These are phyloP conservation scores for Himalopsyche tibetana DNA, from an alignment of 2,888 invertebrate genomes.

Conservation along the genomic window DNA sequence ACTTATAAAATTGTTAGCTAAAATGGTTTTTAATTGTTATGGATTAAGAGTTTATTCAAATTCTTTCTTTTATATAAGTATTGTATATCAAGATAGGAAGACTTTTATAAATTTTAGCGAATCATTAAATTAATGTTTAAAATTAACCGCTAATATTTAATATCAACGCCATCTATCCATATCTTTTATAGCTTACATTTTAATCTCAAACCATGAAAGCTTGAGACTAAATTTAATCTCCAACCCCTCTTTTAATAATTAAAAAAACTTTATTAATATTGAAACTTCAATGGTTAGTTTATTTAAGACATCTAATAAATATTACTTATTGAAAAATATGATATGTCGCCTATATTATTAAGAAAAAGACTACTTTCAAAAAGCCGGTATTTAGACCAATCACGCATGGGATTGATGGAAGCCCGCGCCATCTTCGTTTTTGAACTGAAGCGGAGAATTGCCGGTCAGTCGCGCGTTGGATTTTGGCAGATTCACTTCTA, in stretches of 20 bases:
- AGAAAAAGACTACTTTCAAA: constrained; percentile 48
- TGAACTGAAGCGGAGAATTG: constrained; percentile 84
- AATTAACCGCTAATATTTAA: not conserved
- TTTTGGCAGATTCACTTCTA: constrained; percentile 77
- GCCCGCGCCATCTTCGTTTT: constrained; percentile 90
- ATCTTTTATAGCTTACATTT: constrained; percentile 13
- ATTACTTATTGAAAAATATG: constrained; percentile 36
- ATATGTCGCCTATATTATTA: not conserved
- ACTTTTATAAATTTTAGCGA: not conserved
- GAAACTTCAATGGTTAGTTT: not conserved
- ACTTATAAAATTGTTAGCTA: no score
- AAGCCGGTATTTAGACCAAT: constrained; percentile 69
- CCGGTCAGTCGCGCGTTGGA: constrained; percentile 84
- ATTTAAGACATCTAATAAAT: constrained; percentile 18
- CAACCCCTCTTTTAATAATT: constrained; percentile 76
- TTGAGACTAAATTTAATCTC: constrained; percentile 73
- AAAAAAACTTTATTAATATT: not conserved
- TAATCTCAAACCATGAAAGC: constrained; percentile 59
- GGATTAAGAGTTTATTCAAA: no score
- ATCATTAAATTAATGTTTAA: not conserved
- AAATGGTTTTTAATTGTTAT: no score
- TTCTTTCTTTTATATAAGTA: no score
- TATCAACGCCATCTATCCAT: constrained; percentile 49
- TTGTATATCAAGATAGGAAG: no score
- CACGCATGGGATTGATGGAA: constrained; percentile 74